These are phyloP conservation scores for Phallusia fumigata DNA, from an alignment of 23 tunicate genomes.

Conservation along the genomic window DNA sequence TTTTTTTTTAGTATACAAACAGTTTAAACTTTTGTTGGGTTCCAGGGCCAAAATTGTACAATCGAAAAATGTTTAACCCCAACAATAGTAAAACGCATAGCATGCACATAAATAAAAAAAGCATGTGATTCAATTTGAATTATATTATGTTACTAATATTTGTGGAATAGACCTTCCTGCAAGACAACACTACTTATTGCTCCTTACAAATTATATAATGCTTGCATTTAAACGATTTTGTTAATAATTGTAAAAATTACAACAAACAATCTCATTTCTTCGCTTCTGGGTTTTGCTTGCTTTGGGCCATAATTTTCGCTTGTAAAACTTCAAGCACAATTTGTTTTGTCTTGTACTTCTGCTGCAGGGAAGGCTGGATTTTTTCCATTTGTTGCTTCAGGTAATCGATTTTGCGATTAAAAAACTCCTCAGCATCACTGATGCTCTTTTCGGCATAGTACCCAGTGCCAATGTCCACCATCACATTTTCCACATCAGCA, in stretches of 20 bases:
- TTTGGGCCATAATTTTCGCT: constrained; percentile 60
- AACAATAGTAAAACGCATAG: too few relatives aligned
- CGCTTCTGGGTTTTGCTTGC: constrained; percentile 49
- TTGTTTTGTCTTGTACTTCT: constrained; percentile 80
- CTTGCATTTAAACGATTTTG: too few relatives aligned
- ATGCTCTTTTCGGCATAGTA: constrained; percentile 83
- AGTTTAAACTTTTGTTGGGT: background rate
- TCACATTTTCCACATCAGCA: constrained; percentile 62
- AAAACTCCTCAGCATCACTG: constrained; percentile 88
- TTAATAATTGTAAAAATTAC: too few relatives aligned
- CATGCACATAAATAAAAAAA: too few relatives aligned
- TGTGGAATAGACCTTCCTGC: too few relatives aligned
- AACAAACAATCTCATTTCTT: background rate
- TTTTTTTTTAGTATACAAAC: background rate
- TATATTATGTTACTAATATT: too few relatives aligned
- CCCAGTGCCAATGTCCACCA: constrained; percentile 88
- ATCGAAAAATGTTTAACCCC: too few relatives aligned
- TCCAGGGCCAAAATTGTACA: too few relatives aligned
- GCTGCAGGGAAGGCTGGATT: constrained; percentile 68
- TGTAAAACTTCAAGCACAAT: constrained; percentile 80
- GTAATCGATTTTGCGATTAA: constrained; percentile 85
- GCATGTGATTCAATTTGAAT: too few relatives aligned
- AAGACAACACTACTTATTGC: too few relatives aligned
- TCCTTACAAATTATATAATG: too few relatives aligned
- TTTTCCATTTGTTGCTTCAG: constrained; percentile 90